Conservation (phyloP, 2,113 vertebrate species). For the Cryptomyrus ogoouensis region DNA sequence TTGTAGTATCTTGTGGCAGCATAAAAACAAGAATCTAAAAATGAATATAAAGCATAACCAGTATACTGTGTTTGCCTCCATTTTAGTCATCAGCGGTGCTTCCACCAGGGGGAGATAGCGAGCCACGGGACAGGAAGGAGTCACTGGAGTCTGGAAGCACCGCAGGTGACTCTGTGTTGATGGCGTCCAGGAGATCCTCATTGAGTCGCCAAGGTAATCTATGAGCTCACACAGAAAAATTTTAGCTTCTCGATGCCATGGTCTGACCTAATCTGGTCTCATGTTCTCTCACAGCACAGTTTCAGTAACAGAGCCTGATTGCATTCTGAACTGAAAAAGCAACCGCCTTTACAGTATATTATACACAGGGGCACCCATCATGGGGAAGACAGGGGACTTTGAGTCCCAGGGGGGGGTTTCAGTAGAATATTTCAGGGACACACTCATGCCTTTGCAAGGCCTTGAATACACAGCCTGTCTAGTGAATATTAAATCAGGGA, state of each 20-base stretch:
- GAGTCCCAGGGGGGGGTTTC: not conserved
- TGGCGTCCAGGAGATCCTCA: slow-evolving; percentile 34
- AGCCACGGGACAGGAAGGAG: slow-evolving; percentile 58
- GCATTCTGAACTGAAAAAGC: not conserved
- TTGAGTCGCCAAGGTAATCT: slow-evolving; percentile 58
- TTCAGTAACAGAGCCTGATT: not conserved
- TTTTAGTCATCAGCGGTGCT: slow-evolving; percentile 55
- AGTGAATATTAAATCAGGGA: not conserved
- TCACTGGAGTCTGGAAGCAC: slow-evolving; percentile 40
- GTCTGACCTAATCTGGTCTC: not conserved
- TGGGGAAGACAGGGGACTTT: not conserved
- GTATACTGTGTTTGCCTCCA: not conserved
- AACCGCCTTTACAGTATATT: not conserved
- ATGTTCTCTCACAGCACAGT: not conserved
- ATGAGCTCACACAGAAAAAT: not conserved
- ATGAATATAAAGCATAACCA: not conserved
- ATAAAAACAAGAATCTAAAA: not conserved
- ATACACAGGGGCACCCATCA: not conserved
- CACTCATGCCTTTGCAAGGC: not conserved
- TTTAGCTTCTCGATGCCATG: not conserved
- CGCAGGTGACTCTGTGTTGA: slow-evolving; percentile 38
- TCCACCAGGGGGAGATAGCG: slow-evolving; percentile 60
- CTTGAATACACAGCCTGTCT: not conserved
- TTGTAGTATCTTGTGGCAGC: not conserved
- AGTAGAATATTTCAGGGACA: not conserved